phyloP scores from a whole-genome alignment of 2,888 invertebrate genomes.

The Trilocha varians region DNA sequence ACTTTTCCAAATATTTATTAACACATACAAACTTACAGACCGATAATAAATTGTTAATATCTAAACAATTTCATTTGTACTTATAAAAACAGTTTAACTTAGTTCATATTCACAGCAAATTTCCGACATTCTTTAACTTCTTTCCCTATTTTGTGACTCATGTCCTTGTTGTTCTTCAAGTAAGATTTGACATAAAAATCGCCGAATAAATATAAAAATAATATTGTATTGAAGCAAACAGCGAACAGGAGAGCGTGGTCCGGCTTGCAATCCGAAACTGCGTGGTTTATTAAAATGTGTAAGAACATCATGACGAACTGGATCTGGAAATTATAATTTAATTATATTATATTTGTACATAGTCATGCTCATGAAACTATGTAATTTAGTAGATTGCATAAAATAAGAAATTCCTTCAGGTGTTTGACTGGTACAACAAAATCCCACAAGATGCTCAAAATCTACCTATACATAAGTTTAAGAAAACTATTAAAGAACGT shows the following conservation, averaged over 20 bases:
- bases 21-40: too few species aligned
- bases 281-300: conserved; percentile 22
- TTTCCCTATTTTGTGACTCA: conserved; percentile 13
- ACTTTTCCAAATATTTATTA: too few species aligned
- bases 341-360: not conserved
- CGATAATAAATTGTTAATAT: too few species aligned
- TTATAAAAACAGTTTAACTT: too few species aligned
- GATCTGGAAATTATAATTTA: conserved; percentile 25
- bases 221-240: conserved; percentile 22
- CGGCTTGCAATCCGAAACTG: conserved; percentile 28
- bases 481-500: too few species aligned
- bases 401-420: too few species aligned
- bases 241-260: conserved; percentile 21
- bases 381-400: too few species aligned
- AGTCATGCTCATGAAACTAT: too few species aligned
- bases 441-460: too few species aligned
- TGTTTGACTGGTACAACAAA: too few species aligned
- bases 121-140: conserved; percentile 19
- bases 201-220: conserved; percentile 36
- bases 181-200: conserved; percentile 33
- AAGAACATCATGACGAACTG: conserved; percentile 33
- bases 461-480: too few species aligned
- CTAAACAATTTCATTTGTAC: too few species aligned
- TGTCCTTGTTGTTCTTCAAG: conserved; percentile 14
- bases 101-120: conserved; percentile 16